Base-by-base conservation (phyloP, 2,113 vertebrate species). In the Pseudopipra pipra region DNA sequence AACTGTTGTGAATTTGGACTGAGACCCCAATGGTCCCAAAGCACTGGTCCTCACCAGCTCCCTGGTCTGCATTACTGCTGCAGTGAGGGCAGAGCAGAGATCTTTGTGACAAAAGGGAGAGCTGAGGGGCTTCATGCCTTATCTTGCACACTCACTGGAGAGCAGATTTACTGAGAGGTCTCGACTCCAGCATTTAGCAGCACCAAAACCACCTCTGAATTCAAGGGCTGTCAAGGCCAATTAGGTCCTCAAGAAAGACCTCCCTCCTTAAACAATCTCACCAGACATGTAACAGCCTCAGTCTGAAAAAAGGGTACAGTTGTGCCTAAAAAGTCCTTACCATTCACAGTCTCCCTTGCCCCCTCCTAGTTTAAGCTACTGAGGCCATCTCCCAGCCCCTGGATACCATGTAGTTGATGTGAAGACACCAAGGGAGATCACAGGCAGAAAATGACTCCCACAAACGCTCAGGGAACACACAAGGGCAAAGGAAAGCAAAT, bases 351-450 rank as follows among this genome's bases (percentile, higher is more conserved):
- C 18, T 17, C 7, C 11, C 18, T 12, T 14, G 33, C 2, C 14
- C 6, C 12, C 12, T 55, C 25, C 35, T 2, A 10, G 24, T 55
- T 78, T 41, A 14, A 47, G 33, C 14, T 79, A 49, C 27, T 56
- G 47, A 7, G 4, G 28, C 28, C 56, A 59, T 30, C 27, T 70
- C 23, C 8, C 35, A 63, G 33, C 16, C 31, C 44, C 7, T 2
- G 4, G 2, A 27, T 59, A 18, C 21, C n/a, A 10, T 0, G 11
- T 15, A 41, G 31, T 9, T 75, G 47, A 89, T 0, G 2, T 12
- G 52, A 87, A 62, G 31, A 71, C 33, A 47, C 35, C 27, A 65
- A 12, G 39, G 39, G 35, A 85, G 54, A 82, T 22, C 27, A n/a
- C 33, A 76, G 15, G 22, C 41, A 62, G 54, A 71, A 43, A 51